Evolutionary conservation across 2,888 invertebrate species (phyloP).

Genomic region (Helleia helle): DNA sequence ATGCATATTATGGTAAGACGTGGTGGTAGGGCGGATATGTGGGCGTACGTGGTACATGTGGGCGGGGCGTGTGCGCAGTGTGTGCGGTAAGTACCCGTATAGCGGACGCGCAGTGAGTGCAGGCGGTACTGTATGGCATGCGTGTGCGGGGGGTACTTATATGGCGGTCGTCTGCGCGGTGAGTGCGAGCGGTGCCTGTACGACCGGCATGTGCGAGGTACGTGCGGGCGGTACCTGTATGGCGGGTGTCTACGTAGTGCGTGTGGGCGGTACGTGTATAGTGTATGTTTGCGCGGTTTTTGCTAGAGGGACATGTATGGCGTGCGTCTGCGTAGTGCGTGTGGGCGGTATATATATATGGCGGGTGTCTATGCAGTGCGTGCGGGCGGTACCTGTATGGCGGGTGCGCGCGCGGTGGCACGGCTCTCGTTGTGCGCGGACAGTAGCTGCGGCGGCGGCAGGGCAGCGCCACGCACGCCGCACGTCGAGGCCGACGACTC

Average conservation of each 20-base stretch:
- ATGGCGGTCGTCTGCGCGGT: too few species aligned
- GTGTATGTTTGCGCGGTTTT: too few species aligned
- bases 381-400: slow-evolving; percentile 24
- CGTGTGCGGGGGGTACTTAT: too few species aligned
- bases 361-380: neutral
- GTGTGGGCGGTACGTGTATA: too few species aligned
- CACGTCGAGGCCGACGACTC: slow-evolving; percentile 42
- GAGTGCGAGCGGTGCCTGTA: too few species aligned
- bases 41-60: too few species aligned
- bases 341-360: too few species aligned
- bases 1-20: too few species aligned
- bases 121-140: too few species aligned
- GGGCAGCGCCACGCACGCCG: slow-evolving; percentile 33
- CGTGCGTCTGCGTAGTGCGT: too few species aligned
- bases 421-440: slow-evolving; percentile 59
- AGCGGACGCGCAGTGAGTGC: slow-evolving; percentile 39
- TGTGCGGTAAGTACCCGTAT: slow-evolving; percentile 20
- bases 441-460: slow-evolving; percentile 56
- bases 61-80: neutral
- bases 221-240: slow-evolving; percentile 20
- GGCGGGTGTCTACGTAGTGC: slow-evolving; percentile 39
- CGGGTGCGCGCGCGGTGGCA: slow-evolving; percentile 41
- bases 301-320: too few species aligned
- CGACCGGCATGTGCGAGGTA: neutral
- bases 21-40: too few species aligned